Base-by-base conservation (phyloP, 2,888 invertebrate genomes). In the Ormia ochracea region DNA sequence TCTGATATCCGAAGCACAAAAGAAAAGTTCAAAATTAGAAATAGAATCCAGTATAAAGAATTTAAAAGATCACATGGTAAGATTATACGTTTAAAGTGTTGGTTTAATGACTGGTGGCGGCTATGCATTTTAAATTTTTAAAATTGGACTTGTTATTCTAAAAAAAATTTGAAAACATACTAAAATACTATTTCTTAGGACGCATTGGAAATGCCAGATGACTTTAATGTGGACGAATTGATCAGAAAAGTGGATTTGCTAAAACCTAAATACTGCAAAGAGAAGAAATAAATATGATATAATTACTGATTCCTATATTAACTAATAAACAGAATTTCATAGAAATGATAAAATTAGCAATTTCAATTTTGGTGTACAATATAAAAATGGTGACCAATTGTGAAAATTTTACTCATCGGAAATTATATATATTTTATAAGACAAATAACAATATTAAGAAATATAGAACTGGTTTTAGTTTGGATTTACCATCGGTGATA, bases 181-280 rank as follows among this genome's bases (percentile, higher is more conserved):
- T 33, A 33, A 19, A n/a, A 7, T 23, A 52, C n/a, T 17, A 28
- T 36, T 2, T 68, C 68, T n/a, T 26, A 85, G 83, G 83, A 82
- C 14, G 73, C 80, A 0, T 74, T 86, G 6, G 70, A 74, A 7
- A 70, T 84, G 26, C 85, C 86, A 0, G 84, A 84, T 5, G 84
- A 88, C 56, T 78, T 88, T 2, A 86, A 86, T 63, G 83, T 88
- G 2, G 87, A 88, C 63, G 84, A 85, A 19, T 50, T 88, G 14
- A 86, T 88, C 3, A 84, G 84, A 12, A 88, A 88, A 72, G 75
- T 88, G 1, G 84, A 87, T 12, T 19, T 82, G 10, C 61, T 88
- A 38, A 82, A 82, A 48, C 77, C 36, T 48, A 68, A 19, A 21
- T 84, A 78, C 38, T 10, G 69, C 1, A 84, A 86, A 68, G 82